phyloP scores from a whole-genome alignment of 2,888 invertebrate genomes.

The Hesperia comma region DNA sequence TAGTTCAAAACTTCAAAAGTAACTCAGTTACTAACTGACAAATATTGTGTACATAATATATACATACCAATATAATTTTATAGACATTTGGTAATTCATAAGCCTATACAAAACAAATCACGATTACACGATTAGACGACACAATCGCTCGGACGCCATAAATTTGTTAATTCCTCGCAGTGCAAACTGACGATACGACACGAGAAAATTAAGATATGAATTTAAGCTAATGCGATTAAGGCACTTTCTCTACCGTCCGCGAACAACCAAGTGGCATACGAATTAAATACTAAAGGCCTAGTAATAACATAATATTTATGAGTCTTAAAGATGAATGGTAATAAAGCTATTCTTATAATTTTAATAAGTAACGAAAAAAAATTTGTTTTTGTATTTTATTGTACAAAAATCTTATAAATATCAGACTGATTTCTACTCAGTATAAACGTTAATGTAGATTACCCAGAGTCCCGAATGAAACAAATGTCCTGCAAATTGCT shows the following conservation, averaged over 20 bases:
- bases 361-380: too few relatives aligned
- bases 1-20: too few relatives aligned
- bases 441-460: neutral
- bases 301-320: neutral
- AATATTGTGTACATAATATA: too few relatives aligned
- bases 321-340: too few relatives aligned
- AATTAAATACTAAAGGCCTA: neutral
- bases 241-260: neutral
- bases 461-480: neutral
- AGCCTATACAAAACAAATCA: conserved; percentile 31
- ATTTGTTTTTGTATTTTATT: too few relatives aligned
- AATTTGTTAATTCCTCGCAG: conserved; percentile 34
- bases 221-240: conserved; percentile 44
- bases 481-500: neutral
- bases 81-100: conserved; percentile 7
- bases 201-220: conserved; percentile 63
- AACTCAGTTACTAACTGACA: too few relatives aligned
- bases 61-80: too few relatives aligned
- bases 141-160: conserved; percentile 26
- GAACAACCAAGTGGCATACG: neutral
- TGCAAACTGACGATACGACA: conserved; percentile 64
- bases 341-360: too few relatives aligned
- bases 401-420: too few relatives aligned
- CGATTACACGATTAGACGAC: conserved; percentile 12
- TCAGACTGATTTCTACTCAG: too few relatives aligned